Conservation (phyloP, 2,113 vertebrate genomes). For the Ophthalmolycus amberensis region DNA sequence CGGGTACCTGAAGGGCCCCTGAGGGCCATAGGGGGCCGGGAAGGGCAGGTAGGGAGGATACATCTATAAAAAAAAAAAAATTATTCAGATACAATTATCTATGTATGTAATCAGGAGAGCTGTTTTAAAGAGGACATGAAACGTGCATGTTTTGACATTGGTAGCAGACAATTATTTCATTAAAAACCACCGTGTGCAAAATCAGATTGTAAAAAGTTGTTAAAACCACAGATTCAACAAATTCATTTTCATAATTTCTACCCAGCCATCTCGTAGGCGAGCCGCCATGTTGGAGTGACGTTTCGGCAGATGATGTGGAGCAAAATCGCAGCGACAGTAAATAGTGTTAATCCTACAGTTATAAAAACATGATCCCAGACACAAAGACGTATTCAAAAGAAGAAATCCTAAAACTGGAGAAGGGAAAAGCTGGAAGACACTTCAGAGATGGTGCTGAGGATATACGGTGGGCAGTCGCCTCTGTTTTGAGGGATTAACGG, state of each 20-base stretch:
- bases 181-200: background rate
- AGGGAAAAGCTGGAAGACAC: no score
- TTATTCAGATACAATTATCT: background rate
- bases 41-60: conserved; percentile 93
- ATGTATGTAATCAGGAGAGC: background rate
- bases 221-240: no score
- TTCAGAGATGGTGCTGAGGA: no score
- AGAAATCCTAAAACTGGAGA: no score
- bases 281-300: no score
- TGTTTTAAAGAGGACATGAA: background rate
- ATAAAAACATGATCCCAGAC: background rate
- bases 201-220: background rate
- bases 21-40: conserved; percentile 91
- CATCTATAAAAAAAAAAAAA: conserved; percentile 83
- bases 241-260: no score
- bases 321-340: background rate
- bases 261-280: no score
- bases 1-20: conserved; percentile 91
- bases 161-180: background rate
- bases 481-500: background rate
- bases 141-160: background rate
- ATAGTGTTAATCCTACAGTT: no score
- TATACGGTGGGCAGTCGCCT: no score
- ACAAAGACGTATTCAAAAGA: no score
- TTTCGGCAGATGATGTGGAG: background rate